A percentile compares a stretch with the other conserved stretches of the same genome.
Evolutionary conservation across 2,888 invertebrate species (phyloP).

Genomic region (Strigamia transsilvanica): DNA sequence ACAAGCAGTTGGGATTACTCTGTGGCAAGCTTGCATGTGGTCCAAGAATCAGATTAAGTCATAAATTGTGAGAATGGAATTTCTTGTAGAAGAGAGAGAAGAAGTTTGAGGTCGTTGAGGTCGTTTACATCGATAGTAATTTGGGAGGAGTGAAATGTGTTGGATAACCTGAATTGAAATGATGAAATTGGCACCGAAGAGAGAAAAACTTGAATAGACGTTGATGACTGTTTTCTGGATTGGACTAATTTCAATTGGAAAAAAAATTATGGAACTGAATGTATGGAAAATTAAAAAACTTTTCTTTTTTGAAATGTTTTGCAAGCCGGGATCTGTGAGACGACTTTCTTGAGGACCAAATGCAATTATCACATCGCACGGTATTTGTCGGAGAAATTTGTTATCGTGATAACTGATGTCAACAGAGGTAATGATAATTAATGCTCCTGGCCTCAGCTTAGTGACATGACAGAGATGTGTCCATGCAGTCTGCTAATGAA

Average conservation of each 20-base stretch:
- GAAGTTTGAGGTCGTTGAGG: not conserved
- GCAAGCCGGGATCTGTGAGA: too few species aligned
- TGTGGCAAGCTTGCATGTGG: conserved; percentile 1
- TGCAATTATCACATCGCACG: too few species aligned
- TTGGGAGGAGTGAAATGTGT: not conserved
- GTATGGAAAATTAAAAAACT: not conserved
- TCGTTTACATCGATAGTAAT: conserved; percentile 9
- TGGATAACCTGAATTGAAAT: conserved; percentile 1
- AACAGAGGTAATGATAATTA: too few species aligned
- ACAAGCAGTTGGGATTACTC: conserved; percentile 19
- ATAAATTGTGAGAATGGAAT: conserved; percentile 10
- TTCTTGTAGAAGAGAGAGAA: not conserved
- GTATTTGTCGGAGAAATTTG: too few species aligned
- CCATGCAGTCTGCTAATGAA: too few species aligned
- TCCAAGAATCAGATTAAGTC: conserved; percentile 7
- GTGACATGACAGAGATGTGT: too few species aligned
- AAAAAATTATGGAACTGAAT: not conserved
- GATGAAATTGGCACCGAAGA: conserved; percentile 13
- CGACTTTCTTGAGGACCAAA: too few species aligned
- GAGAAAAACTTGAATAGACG: not conserved
- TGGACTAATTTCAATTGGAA: not conserved
- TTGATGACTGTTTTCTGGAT: not conserved
- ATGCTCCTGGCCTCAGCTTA: too few species aligned
- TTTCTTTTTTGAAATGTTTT: too few species aligned
- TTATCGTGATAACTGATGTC: too few species aligned